These are phyloP conservation scores for Dinocampus coccinellae DNA, from an alignment of 2,888 invertebrate species.

Conservation along the genomic window DNA sequence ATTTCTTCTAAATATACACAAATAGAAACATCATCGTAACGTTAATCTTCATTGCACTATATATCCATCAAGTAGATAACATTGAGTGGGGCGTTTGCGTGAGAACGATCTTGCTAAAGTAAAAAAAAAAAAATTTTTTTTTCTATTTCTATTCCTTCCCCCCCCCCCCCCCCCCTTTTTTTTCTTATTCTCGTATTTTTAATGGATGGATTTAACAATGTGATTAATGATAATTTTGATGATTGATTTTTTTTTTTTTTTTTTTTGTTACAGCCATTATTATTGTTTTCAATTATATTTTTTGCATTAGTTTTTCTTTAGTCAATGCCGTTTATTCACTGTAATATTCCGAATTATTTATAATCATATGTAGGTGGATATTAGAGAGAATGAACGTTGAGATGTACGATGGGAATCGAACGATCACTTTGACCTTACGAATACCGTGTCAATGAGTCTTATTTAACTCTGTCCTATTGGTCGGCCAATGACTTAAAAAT, in stretches of 20 bases:
- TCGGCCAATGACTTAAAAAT: constrained; percentile 16
- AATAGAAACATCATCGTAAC: background rate
- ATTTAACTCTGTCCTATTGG: constrained; percentile 56
- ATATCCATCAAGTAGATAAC: background rate
- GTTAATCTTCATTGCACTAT: background rate
- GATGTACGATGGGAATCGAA: constrained; percentile 60
- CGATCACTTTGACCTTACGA: constrained; percentile 63
- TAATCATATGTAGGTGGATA: constrained; percentile 36
- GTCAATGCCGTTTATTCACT: constrained; percentile 33
- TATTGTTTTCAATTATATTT: no score
- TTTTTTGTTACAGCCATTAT: no score
- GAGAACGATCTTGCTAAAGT: background rate
- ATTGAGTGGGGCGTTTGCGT: background rate
- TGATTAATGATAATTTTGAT: background rate
- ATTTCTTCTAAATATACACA: constrained; percentile 5
- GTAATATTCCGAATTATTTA: constrained; percentile 15
- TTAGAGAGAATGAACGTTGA: constrained; percentile 27
- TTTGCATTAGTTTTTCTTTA: background rate
- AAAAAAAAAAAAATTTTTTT: background rate
- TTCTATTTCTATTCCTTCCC: no score
- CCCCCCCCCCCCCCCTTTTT: no score
- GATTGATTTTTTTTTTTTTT: background rate
- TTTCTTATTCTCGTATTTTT: no score
- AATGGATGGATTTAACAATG: background rate
- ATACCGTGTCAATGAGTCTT: constrained; percentile 65